Evolutionary conservation across 2,797 vertebrate species (phyloP), one percentile per base, ranked within the genome.

Genomic region (Tokudaia tokunoshimensis): DNA sequence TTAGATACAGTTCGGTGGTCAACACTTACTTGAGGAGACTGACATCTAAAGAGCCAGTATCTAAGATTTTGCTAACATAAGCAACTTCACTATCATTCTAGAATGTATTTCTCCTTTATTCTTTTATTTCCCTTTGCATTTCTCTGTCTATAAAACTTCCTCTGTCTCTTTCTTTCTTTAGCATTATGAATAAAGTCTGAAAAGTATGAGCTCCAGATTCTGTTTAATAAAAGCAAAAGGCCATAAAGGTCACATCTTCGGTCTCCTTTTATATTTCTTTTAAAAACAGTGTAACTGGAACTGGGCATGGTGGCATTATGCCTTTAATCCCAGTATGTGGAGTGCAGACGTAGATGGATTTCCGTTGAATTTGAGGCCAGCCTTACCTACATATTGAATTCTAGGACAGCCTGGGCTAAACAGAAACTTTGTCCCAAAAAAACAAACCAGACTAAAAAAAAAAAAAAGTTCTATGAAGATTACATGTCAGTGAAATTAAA

Each of bases 221-320:
- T 93, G 50, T 63, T 93, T 87, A 96, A 89, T 93, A 72, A 92
- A 84, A 93, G 65, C 24, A 93, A 17, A 22, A 61, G 24, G 81
- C n/a, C 79, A 80, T 70, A 55, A 92, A 89, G 67, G 95, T 47
- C 31, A 11, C 63, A 9, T 93, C n/a, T 75, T 17, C 59, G 65
- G 44, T 80, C 19, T 96, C 67, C 41, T 41, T 72, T 85, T n/a
- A 55, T 34, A 89, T 63, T 85, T 95, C 44, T 37, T 67, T 85
- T 85, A 85, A 50, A 85, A 29, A 63, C 1, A 6, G 29, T 4
- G 0, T 50, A 50, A 67, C 44, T 85, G 10, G 19, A n/a, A 31
- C 63, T n/a, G 19, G 63, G 63, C 63, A n/a, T 9, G 31, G 29
- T 34, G 41, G 3, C 83, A n/a, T 6, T 6, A 52, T 5, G 19